phyloP scores from a whole-genome alignment of 2,113 vertebrate species.

The Pavo muticus region DNA sequence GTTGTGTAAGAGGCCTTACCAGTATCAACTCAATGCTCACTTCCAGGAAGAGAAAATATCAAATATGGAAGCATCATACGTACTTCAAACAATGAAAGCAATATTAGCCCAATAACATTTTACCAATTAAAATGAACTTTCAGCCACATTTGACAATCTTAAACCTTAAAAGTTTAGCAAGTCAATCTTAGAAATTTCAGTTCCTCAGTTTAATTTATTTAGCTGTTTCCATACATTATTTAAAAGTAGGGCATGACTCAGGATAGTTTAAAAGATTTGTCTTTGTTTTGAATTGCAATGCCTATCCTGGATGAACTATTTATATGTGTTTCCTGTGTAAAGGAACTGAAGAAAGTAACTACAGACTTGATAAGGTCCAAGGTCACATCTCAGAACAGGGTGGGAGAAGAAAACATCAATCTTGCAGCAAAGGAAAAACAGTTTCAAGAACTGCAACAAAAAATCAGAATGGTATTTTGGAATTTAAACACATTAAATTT shows the following conservation, averaged over 20 bases:
- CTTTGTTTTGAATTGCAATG: slow-evolving; percentile 67
- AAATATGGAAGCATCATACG: background rate
- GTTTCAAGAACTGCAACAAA: slow-evolving; percentile 86
- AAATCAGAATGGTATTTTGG: slow-evolving; percentile 86
- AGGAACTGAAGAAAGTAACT: slow-evolving; percentile 89
- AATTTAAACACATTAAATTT: slow-evolving; percentile 70
- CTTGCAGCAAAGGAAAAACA: slow-evolving; percentile 81
- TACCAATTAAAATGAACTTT: background rate
- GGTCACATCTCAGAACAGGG: slow-evolving; percentile 79
- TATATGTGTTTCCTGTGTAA: slow-evolving; percentile 72
- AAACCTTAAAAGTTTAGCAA: background rate
- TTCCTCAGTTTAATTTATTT: slow-evolving; percentile 6
- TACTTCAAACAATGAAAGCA: background rate
- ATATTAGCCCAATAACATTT: background rate
- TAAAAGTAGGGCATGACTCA: slow-evolving; percentile 13
- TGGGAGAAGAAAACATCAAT: slow-evolving; percentile 79
- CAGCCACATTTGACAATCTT: background rate
- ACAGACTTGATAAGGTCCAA: slow-evolving; percentile 86
- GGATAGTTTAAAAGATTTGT: slow-evolving; percentile 58
- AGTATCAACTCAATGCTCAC: background rate
- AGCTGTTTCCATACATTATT: slow-evolving; percentile 27
- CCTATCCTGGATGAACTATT: slow-evolving; percentile 68
- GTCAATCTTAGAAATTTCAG: background rate
- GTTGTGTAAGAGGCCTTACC: background rate
- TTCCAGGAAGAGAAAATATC: background rate